phyloP scores from a whole-genome alignment of 2,113 vertebrate genomes.

The Pitta sordida region DNA sequence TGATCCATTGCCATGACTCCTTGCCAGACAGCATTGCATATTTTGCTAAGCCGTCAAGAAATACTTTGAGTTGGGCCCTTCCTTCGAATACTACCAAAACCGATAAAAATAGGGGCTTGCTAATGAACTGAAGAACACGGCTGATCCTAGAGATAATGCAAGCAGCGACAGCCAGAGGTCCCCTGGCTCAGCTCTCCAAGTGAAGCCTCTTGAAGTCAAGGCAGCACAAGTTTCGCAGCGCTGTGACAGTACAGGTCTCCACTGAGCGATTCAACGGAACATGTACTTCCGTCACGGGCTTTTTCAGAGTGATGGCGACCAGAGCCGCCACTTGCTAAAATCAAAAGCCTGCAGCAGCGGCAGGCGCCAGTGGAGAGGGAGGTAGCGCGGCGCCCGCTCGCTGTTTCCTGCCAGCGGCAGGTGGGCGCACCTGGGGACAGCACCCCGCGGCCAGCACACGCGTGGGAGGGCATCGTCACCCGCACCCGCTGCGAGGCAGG shows the following conservation, averaged over 20 bases:
- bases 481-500: not conserved
- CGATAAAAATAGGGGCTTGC: not conserved
- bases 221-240: not conserved
- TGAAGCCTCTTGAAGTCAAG: not conserved
- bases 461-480: not conserved
- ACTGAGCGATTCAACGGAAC: not conserved
- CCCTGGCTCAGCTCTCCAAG: not conserved
- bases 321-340: not conserved
- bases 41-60: not conserved
- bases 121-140: not conserved
- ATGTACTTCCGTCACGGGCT: not conserved
- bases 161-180: rapidly evolving
- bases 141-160: not conserved
- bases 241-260: not conserved
- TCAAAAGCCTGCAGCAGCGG: not conserved
- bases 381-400: rapidly evolving
- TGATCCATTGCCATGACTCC: rapidly evolving
- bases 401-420: not conserved
- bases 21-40: rapidly evolving
- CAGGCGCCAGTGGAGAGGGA: not conserved
- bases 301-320: not conserved
- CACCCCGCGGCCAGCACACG: not conserved
- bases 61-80: not conserved
- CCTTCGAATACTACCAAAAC: not conserved
- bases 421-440: not conserved